A percentile compares a stretch with the other conserved stretches of the same genome.
These are phyloP conservation scores for Eurois occulta DNA, from an alignment of 2,888 invertebrate genomes.

Conservation along the genomic window DNA sequence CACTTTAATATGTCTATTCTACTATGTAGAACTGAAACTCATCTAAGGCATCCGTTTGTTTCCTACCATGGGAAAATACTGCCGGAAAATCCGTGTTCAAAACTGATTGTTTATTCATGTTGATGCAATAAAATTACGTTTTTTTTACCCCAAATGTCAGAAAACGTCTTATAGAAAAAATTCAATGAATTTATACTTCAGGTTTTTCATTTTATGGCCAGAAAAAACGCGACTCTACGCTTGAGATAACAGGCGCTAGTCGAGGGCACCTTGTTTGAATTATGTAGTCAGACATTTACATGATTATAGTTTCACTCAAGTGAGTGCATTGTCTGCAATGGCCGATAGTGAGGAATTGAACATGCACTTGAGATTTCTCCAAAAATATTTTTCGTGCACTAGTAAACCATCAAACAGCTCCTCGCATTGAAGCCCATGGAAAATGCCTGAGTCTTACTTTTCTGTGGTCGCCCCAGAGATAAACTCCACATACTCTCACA, in stretches of 20 bases:
- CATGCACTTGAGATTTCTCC: slow-evolving; percentile 18
- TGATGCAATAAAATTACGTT: slow-evolving; percentile 1
- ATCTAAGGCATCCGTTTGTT: slow-evolving; percentile 27
- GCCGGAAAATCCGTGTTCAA: slow-evolving; percentile 17
- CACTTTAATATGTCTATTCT: slow-evolving; percentile 17
- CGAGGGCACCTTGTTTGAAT: slow-evolving; percentile 61
- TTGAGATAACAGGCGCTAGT: slow-evolving; percentile 62
- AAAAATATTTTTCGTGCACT: not conserved
- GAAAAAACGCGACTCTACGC: slow-evolving; percentile 62
- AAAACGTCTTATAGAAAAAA: slow-evolving; percentile 38
- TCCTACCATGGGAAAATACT: slow-evolving; percentile 35
- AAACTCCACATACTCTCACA: not conserved
- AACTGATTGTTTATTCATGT: slow-evolving; percentile 14
- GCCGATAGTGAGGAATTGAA: slow-evolving; percentile 26
- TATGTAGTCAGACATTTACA: slow-evolving; percentile 43
- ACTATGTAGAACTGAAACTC: slow-evolving; percentile 20
- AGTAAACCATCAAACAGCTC: not conserved
- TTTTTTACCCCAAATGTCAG: slow-evolving; percentile 18
- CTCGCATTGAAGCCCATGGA: not conserved
- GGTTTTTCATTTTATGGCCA: slow-evolving; percentile 52
- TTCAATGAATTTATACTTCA: slow-evolving; percentile 19
- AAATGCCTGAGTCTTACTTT: not conserved
- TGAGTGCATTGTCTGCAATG: slow-evolving; percentile 31
- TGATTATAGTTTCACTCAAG: slow-evolving; percentile 44
- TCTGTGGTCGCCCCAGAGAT: not conserved